Evolutionary conservation across 2,888 invertebrate species (phyloP).

Genomic region (Himalopsyche japonica): DNA sequence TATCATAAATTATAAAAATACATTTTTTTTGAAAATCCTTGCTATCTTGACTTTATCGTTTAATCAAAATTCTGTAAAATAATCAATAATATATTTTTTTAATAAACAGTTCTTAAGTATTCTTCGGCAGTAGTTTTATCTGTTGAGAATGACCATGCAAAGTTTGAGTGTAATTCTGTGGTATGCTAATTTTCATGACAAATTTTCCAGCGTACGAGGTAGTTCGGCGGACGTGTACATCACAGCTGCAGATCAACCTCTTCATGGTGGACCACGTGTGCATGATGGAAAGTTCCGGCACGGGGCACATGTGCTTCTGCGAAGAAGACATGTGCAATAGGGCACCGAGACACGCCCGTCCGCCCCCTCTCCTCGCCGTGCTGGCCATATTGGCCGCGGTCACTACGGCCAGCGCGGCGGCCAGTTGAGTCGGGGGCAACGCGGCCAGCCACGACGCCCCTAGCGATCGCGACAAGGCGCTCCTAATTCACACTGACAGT

Average conservation of each 20-base stretch:
- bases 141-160: no score
- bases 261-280: slow-evolving; percentile 99
- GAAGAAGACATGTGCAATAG: slow-evolving; percentile 95
- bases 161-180: no score
- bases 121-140: no score
- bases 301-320: slow-evolving; percentile 98
- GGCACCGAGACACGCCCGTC: slow-evolving; percentile 49
- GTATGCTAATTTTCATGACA: background rate
- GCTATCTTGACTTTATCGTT: no score
- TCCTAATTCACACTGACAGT: background rate
- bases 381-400: slow-evolving; percentile 8
- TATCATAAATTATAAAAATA: no score
- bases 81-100: no score
- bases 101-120: no score
- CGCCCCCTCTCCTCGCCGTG: slow-evolving; percentile 42
- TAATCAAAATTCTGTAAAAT: no score
- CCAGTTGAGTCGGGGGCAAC: background rate
- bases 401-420: background rate
- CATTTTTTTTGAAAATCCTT: no score
- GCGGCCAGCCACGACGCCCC: slow-evolving; percentile 1
- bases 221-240: slow-evolving; percentile 89
- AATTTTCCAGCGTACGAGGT: slow-evolving; percentile 80
- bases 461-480: slow-evolving; percentile 6
- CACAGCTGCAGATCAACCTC: slow-evolving; percentile 91
- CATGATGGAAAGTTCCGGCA: slow-evolving; percentile 98